These are phyloP conservation scores for Liparis tanakae DNA, from an alignment of 2,797 vertebrate genomes.

Conservation along the genomic window DNA sequence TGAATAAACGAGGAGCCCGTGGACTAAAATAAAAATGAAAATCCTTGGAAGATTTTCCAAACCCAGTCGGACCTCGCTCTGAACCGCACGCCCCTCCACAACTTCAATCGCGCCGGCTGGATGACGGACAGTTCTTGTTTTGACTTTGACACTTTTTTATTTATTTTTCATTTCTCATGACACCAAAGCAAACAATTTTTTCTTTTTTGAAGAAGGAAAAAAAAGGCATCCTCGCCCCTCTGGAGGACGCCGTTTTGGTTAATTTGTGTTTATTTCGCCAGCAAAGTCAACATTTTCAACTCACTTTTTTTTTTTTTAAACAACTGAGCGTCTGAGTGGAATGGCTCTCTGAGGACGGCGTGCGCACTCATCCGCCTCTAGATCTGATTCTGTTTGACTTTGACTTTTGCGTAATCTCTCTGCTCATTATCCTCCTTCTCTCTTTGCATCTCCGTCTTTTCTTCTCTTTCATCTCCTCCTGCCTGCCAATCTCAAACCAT, in stretches of 20 bases:
- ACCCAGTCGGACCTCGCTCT: conserved; percentile 59
- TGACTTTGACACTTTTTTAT: conserved; percentile 40
- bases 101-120: conserved; percentile 43
- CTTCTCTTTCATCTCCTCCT: conserved; percentile 41
- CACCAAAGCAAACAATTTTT: conserved; percentile 16
- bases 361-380: conserved; percentile 57
- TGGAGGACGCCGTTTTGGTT: conserved; percentile 3
- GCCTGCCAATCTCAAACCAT: conserved; percentile 55
- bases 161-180: conserved; percentile 40
- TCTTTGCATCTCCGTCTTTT: conserved; percentile 13
- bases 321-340: conserved; percentile 31
- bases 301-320: too few relatives aligned
- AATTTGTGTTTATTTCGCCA: conserved; percentile 35
- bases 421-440: conserved; percentile 43
- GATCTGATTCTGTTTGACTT: conserved; percentile 63
- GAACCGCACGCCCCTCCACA: conserved; percentile 35
- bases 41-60: conserved; percentile 73
- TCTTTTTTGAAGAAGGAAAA: background rate
- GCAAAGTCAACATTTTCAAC: conserved; percentile 25
- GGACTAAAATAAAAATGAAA: conserved; percentile 49
- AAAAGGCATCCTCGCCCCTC: background rate
- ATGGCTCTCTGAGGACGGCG: conserved; percentile 47
- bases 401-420: conserved; percentile 34
- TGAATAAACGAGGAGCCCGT: conserved; percentile 71
- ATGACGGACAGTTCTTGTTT: conserved; percentile 58